phyloP scores from a whole-genome alignment of 1,140 invertebrate genomes.

The Fopius arisanus region DNA sequence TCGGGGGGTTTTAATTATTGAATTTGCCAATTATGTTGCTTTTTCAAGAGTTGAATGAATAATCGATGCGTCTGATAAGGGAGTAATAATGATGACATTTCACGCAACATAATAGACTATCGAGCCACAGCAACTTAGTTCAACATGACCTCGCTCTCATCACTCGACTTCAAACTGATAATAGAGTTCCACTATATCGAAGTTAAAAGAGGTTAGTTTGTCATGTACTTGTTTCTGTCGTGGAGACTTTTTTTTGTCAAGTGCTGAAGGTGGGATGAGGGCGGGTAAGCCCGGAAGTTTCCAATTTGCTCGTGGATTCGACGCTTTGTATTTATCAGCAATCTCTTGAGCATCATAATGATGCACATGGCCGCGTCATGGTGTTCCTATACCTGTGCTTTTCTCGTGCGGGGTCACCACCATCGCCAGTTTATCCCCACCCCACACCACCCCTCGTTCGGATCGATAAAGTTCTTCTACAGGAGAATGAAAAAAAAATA shows the following conservation, averaged over 20 bases:
- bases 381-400: neutral
- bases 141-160: neutral
- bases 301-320: neutral
- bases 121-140: neutral
- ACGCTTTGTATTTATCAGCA: neutral
- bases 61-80: too few relatives aligned
- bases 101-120: neutral
- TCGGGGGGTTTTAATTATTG: too few relatives aligned
- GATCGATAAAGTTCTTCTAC: slow-evolving; percentile 1
- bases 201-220: neutral
- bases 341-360: neutral
- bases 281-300: neutral
- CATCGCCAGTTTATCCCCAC: slow-evolving; percentile 11
- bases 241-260: neutral
- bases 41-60: too few relatives aligned
- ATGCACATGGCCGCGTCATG: neutral
- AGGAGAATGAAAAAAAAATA: neutral
- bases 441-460: neutral
- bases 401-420: neutral
- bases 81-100: neutral
- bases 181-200: neutral
- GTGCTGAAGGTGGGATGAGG: neutral
- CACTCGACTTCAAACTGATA: neutral
- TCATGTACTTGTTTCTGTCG: neutral
- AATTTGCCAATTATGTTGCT: too few relatives aligned